Base-by-base conservation (phyloP, 2,113 vertebrate genomes). In the Neodontobutis hainanensis region DNA sequence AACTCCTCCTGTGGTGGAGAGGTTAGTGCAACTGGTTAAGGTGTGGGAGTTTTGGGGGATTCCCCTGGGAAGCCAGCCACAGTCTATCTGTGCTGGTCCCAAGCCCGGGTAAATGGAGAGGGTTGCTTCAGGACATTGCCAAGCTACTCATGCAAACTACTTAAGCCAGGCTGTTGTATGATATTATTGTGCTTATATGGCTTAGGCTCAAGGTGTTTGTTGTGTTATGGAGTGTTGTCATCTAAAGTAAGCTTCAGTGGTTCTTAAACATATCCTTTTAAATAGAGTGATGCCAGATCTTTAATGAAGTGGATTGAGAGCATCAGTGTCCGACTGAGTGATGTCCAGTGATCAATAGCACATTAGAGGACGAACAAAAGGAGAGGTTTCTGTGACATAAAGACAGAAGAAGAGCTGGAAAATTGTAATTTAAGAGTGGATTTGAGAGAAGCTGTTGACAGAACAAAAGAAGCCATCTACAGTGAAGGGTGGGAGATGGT, bases 391-490 rank as follows among this genome's bases (percentile, higher is more conserved):
- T 65, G 11, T 59, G 58, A 65, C 57, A 71, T 8, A 16, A 47
- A 10, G 40, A 57, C 55, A 27, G 15, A 19, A 5, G 44, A 68
- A 7, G 50, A 55, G 3, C 34, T 42, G 38, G 15, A 9, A 48
- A 42, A 27, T 12, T 3, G 44, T 50, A 50, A 45, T 45, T 72
- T 56, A 61, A 60, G 69, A 61, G 27, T 49, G 59, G 59, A 43
- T 43, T 6, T 43, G 42, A 19, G 58, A 16, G 72, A 65, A 44
- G 51, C 62, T 69, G 78, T 67, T 77, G 77, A 53, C 60, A 63
- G 70, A 83, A 86, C 81, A 87, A 87, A 84, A 80, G 82, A 73
- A 51, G 35, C 11, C 42, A 62, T 82, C 76, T 80, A 78, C 82
- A 86, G 78, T 73, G 71, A 83, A 85, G 82, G 73, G 63, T 75